Conservation (phyloP, 92 coral and sea anemone species). For the Porites rus region DNA sequence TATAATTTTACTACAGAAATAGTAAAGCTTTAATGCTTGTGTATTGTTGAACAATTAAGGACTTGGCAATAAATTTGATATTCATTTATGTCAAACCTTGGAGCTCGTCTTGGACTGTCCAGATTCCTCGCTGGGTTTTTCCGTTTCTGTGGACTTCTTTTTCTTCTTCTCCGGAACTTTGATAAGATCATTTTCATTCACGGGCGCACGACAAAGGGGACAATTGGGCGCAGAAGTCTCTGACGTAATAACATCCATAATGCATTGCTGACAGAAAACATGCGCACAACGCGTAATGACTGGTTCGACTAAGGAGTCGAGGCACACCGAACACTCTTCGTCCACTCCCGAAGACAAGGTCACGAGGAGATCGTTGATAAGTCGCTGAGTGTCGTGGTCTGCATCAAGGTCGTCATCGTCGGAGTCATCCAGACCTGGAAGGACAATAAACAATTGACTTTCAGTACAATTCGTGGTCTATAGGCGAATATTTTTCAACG, state of each 20-base stretch:
- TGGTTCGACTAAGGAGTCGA: slow-evolving; percentile 84
- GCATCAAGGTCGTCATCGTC: slow-evolving; percentile 72
- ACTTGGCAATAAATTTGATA: too few species aligned
- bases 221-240: slow-evolving; percentile 74
- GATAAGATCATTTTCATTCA: slow-evolving; percentile 76
- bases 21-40: too few species aligned
- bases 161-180: slow-evolving; percentile 75
- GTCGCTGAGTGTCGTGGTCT: slow-evolving; percentile 66
- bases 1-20: too few species aligned
- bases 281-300: slow-evolving; percentile 92
- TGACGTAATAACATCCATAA: slow-evolving; percentile 76
- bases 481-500: too few species aligned
- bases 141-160: slow-evolving; percentile 16
- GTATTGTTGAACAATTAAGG: too few species aligned
- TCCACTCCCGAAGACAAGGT: slow-evolving; percentile 78
- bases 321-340: slow-evolving; percentile 89
- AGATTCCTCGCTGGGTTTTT: slow-evolving; percentile 18
- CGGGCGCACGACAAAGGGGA: slow-evolving; percentile 87
- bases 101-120: slow-evolving; percentile 47
- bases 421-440: slow-evolving; percentile 57
- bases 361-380: slow-evolving; percentile 75
- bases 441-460: background rate
- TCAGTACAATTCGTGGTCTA: too few species aligned
- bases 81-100: slow-evolving; percentile 30
- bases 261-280: slow-evolving; percentile 82